phyloP scores from a whole-genome alignment of 2,888 invertebrate species.

The Nymphalis urticae region DNA sequence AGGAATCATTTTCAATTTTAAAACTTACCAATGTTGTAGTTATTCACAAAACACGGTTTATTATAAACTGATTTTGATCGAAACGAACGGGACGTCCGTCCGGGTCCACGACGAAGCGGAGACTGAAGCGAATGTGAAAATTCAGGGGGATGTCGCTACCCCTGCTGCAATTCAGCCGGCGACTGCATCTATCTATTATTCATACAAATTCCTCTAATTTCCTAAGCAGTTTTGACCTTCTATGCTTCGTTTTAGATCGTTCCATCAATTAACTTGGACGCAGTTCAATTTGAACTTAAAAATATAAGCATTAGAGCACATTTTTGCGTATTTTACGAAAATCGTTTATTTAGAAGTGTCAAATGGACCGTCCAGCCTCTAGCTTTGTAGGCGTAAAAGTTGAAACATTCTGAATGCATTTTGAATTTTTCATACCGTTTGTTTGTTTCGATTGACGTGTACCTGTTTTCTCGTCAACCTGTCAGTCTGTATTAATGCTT shows the following conservation, averaged over 20 bases:
- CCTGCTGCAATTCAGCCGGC: conserved; percentile 48
- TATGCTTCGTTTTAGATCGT: conserved; percentile 50
- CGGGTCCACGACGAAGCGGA: conserved; percentile 47
- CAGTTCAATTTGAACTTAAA: conserved; percentile 13
- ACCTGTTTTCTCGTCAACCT: too few species aligned
- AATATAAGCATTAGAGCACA: neutral
- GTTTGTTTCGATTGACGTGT: too few species aligned
- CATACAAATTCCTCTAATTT: conserved; percentile 51
- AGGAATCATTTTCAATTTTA: neutral
- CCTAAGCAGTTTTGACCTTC: conserved; percentile 59
- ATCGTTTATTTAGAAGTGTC: conserved; percentile 17
- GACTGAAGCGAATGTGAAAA: conserved; percentile 54
- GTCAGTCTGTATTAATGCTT: too few species aligned
- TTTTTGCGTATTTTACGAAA: conserved; percentile 3
- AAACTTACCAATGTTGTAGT: conserved; percentile 17
- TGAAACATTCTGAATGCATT: conserved; percentile 3
- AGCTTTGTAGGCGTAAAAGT: conserved; percentile 20
- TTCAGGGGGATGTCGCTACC: conserved; percentile 46
- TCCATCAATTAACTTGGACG: conserved; percentile 46
- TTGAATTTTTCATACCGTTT: neutral
- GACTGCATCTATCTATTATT: conserved; percentile 50
- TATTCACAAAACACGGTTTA: conserved; percentile 10
- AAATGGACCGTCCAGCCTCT: conserved; percentile 18
- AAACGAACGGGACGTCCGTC: conserved; percentile 30
- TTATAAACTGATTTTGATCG: conserved; percentile 11